Evolutionary conservation across 2,797 vertebrate species (phyloP).

Genomic region (Bryconaethiops microstoma): DNA sequence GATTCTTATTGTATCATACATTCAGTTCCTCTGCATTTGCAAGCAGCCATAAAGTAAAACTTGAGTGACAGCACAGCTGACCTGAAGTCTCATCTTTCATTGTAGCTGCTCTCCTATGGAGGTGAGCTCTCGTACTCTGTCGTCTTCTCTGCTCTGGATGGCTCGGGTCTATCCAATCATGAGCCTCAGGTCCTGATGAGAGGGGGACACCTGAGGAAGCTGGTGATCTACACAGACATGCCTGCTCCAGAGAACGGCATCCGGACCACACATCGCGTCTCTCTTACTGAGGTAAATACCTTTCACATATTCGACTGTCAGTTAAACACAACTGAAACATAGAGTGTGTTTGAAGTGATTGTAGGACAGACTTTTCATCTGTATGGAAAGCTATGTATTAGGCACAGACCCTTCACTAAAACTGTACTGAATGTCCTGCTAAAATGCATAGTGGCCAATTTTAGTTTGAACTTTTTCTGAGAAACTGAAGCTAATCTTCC

Average conservation of each 20-base stretch:
- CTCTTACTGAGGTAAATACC: slow-evolving; percentile 84
- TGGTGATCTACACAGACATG: slow-evolving; percentile 83
- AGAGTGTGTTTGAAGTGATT: background rate
- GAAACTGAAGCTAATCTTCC: background rate
- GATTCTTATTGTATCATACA: too few species aligned
- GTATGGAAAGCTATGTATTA: background rate
- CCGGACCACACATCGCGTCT: slow-evolving; percentile 73
- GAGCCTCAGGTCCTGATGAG: slow-evolving; percentile 92
- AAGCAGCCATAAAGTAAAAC: too few species aligned
- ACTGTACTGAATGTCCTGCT: too few species aligned
- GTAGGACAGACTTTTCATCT: background rate
- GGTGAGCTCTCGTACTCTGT: slow-evolving; percentile 83
- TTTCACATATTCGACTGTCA: background rate
- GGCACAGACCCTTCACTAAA: background rate
- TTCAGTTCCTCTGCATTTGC: too few species aligned
- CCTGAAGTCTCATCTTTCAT: background rate
- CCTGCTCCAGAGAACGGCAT: slow-evolving; percentile 80
- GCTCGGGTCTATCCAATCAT: slow-evolving; percentile 82
- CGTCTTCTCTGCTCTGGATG: slow-evolving; percentile 83
- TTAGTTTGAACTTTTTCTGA: background rate
- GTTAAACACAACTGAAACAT: background rate
- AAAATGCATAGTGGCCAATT: background rate
- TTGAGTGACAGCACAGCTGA: background rate
- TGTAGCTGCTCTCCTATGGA: slow-evolving; percentile 87
- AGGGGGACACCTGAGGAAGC: slow-evolving; percentile 82